Base-by-base conservation (phyloP, 1,140 invertebrate genomes). In the Proctacanthus coquilletti region DNA sequence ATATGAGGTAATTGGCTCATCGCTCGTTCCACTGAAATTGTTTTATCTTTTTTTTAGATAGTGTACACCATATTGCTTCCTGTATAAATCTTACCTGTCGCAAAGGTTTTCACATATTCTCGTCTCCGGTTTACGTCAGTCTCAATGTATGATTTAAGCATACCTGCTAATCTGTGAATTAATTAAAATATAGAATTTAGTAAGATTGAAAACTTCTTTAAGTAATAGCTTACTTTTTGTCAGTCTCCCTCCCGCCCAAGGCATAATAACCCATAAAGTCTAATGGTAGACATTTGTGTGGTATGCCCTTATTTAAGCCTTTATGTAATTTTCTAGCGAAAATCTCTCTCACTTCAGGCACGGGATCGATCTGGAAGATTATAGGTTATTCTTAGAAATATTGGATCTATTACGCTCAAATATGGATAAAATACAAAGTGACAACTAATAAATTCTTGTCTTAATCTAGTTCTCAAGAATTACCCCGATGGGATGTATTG, bases 251-350 rank as follows among this genome's bases (percentile, higher is more conserved):
- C 8, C 87, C 89, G 18, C 73, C 84, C 18, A 96, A 64, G 8
- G 80, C 81, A 62, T 95, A 93, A 58, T 89, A 86, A 19, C 88
- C 88, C 88, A 98, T 94, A 64, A 96, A 98, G 63, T 96, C 89
- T 36, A 96, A 61, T 2, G 92, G 92, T 33, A 98, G 66, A 58
- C 84, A 88, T 60, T 84, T 84, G 46, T 84, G 79, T 15, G 84
- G 83, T 45, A 89, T 75, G 45, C 83, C 82, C 60, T 77, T 69
- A 5, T 74, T 66, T 33, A 71, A 63, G 34, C 87, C 87, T 70
- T 94, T 94, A 56, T 96, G 87, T 31, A 97, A 62, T 66, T 97
- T 97, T 6, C 71, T 66, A 5, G 85, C 75, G 63, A 98, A 96
- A 23, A 76, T 72, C 62, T 93, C 82, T 46, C 92, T 66, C 1